Conservation (phyloP, 2,113 vertebrate genomes). For the Monarcha castaneiventris region DNA sequence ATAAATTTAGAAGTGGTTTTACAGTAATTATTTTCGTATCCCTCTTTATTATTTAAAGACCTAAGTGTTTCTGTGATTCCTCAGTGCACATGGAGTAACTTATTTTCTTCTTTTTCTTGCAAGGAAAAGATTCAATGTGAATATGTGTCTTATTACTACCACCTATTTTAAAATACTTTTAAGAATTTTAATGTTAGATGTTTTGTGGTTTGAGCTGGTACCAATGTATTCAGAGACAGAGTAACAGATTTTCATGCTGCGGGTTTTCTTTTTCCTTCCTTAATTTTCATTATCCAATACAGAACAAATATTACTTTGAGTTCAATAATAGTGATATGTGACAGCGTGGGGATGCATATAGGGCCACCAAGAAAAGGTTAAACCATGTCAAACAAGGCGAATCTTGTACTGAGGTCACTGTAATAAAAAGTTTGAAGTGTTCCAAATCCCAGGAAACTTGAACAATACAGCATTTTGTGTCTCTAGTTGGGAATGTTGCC, state of each 20-base stretch:
- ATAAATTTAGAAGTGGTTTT: background rate
- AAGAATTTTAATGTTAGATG: background rate
- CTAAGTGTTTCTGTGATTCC: background rate
- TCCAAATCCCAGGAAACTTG: background rate
- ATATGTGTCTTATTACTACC: background rate
- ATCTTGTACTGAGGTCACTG: background rate
- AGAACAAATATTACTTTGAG: background rate
- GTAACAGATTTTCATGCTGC: background rate
- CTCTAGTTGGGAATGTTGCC: background rate
- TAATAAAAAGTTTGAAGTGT: background rate
- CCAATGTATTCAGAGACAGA: background rate
- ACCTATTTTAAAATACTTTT: background rate
- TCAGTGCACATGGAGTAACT: background rate
- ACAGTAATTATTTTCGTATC: background rate
- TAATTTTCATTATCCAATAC: background rate
- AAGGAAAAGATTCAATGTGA: background rate
- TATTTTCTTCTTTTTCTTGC: background rate
- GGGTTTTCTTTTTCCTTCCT: background rate
- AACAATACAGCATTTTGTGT: background rate
- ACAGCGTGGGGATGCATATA: background rate
- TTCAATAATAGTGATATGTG: background rate
- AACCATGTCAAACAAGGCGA: background rate
- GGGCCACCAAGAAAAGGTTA: background rate
- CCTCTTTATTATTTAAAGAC: background rate
- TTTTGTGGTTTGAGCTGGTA: background rate